Evolutionary conservation across 2,113 vertebrate genomes (phyloP).

Genomic region (Recurvirostra avosetta): DNA sequence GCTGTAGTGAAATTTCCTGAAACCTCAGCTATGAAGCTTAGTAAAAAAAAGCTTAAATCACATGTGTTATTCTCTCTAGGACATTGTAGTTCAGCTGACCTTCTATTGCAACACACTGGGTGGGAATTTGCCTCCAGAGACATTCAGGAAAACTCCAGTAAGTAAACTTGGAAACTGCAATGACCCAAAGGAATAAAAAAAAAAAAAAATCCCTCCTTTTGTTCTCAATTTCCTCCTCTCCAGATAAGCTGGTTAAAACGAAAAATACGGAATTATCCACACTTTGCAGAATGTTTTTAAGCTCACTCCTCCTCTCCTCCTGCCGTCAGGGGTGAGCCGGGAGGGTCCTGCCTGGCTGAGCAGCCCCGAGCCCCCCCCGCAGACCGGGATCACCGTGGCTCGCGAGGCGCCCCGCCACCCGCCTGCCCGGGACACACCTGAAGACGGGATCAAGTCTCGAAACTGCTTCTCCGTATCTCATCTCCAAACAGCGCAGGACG

Average conservation of each 20-base stretch:
- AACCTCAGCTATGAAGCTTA: not conserved
- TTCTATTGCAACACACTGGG: not conserved
- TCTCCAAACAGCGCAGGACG: slow-evolving; percentile 80
- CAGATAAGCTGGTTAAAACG: not conserved
- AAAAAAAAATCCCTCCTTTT: not conserved
- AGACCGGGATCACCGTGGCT: fast-evolving
- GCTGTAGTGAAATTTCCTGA: not conserved
- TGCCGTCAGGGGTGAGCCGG: not conserved
- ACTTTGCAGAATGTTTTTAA: not conserved
- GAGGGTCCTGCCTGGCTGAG: not conserved
- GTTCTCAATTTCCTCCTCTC: not conserved
- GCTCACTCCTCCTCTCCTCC: not conserved
- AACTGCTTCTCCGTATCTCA: slow-evolving; percentile 66
- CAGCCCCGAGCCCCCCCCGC: not conserved
- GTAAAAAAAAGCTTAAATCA: not conserved
- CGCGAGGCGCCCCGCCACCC: no score
- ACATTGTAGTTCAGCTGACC: not conserved
- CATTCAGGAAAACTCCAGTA: not conserved
- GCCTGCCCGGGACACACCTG: slow-evolving; percentile 68
- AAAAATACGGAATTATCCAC: not conserved
- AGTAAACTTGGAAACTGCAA: not conserved
- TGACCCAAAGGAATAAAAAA: not conserved
- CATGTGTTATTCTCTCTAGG: not conserved
- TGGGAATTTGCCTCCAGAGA: not conserved
- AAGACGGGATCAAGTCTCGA: slow-evolving; percentile 77